phyloP scores from a whole-genome alignment of 2,888 invertebrate species.

The Apocheima hispidaria region DNA sequence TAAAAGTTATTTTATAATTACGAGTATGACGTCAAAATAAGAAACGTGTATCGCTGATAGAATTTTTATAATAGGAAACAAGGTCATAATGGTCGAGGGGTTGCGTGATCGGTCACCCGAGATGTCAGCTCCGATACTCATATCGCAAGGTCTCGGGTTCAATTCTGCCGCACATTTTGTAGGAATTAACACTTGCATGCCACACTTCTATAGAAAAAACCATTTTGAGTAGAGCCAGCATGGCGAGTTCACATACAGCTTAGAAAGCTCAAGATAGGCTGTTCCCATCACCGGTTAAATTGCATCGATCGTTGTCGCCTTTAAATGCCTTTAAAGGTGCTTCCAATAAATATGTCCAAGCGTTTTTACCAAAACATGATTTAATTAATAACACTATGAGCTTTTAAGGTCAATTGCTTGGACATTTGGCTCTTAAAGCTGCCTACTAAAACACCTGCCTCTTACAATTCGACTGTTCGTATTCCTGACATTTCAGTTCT shows the following conservation, averaged over 20 bases:
- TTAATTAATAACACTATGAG: neutral
- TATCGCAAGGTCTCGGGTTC: constrained; percentile 19
- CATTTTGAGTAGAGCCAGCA: neutral
- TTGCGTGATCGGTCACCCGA: constrained; percentile 25
- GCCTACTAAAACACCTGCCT: neutral
- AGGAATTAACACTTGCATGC: neutral
- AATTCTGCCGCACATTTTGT: constrained; percentile 4
- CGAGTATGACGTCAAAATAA: constrained; percentile 1
- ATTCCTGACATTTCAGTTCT: neutral
- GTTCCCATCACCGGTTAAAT: neutral
- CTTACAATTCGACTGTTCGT: neutral
- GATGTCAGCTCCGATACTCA: constrained; percentile 11
- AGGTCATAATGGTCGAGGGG: constrained; percentile 12
- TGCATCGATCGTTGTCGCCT: neutral
- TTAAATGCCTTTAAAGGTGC: neutral
- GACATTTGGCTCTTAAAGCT: neutral
- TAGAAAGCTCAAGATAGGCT: neutral
- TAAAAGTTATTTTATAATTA: neutral
- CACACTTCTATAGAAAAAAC: neutral
- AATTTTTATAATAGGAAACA: constrained; percentile 14
- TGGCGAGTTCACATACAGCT: no score
- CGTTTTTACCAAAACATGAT: no score
- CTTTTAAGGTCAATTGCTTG: neutral
- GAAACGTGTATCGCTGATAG: neutral
- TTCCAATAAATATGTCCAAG: no score